Evolutionary conservation across 2,888 invertebrate species (phyloP).

Genomic region (Hipparchia sbordonii): DNA sequence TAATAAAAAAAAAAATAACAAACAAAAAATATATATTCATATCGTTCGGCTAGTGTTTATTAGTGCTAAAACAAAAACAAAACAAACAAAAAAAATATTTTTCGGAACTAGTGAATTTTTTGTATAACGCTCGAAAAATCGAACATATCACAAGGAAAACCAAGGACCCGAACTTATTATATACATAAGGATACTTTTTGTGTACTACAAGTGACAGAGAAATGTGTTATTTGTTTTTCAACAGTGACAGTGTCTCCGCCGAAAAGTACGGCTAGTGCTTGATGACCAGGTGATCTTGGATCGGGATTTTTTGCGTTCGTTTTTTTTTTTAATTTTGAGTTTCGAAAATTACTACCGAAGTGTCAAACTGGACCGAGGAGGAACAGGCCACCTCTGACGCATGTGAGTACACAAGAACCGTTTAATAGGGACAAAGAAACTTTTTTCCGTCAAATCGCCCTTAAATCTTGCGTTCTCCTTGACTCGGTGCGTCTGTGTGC

Average conservation of each 20-base stretch:
- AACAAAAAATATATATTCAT: conserved; percentile 61
- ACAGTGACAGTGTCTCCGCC: conserved; percentile 69
- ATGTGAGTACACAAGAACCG: conserved; percentile 65
- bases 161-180: conserved; percentile 70
- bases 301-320: conserved; percentile 70
- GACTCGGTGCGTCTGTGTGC: conserved; percentile 59
- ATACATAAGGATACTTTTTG: conserved; percentile 69
- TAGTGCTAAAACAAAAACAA: conserved; percentile 51
- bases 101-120: conserved; percentile 56
- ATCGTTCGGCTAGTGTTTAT: conserved; percentile 65
- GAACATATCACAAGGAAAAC: conserved; percentile 80
- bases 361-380: conserved; percentile 82
- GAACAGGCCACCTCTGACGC: conserved; percentile 80
- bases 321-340: conserved; percentile 51
- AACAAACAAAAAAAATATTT: conserved; percentile 60
- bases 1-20: conserved; percentile 46
- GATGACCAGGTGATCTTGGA: conserved; percentile 69
- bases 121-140: conserved; percentile 47
- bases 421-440: conserved; percentile 47
- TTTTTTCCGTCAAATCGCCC: conserved; percentile 52
- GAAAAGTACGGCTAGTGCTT: conserved; percentile 67
- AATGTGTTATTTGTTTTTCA: conserved; percentile 70
- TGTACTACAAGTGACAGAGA: conserved; percentile 55
- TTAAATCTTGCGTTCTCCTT: conserved; percentile 68
- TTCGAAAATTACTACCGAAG: conserved; percentile 78